Evolutionary conservation across 1,140 invertebrate species (phyloP).

Genomic region (Nephotettix cincticeps): DNA sequence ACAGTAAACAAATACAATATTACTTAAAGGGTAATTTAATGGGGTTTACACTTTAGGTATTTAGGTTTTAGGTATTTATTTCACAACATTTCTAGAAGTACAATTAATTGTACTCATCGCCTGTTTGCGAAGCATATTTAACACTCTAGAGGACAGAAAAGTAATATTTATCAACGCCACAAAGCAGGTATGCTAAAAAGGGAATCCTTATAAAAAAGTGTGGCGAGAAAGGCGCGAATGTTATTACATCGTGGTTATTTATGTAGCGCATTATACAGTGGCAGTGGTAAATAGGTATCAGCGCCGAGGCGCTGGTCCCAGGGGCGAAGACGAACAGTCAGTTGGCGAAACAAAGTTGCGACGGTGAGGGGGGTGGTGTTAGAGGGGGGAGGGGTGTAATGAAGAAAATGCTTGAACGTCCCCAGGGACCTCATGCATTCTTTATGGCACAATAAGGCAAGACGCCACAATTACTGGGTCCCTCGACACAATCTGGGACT

Average conservation of each 20-base stretch:
- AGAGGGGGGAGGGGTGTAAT: neutral
- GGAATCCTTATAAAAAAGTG: too few relatives aligned
- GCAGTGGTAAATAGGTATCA: conserved; percentile 12
- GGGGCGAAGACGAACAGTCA: neutral
- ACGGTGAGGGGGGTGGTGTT: neutral
- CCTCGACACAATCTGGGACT: neutral
- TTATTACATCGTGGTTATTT: neutral
- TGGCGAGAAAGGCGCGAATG: neutral
- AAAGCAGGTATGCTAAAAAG: too few relatives aligned
- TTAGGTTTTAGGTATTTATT: too few relatives aligned
- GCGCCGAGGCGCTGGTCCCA: neutral
- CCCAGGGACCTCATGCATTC: neutral
- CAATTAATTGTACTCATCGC: too few relatives aligned
- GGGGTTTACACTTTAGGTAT: too few relatives aligned
- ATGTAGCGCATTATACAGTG: conserved; percentile 7
- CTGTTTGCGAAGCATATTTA: too few relatives aligned
- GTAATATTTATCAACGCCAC: too few relatives aligned
- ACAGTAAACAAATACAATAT: too few relatives aligned
- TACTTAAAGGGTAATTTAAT: too few relatives aligned
- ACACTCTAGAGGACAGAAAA: too few relatives aligned
- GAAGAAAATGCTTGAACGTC: conserved; percentile 3
- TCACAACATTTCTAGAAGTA: too few relatives aligned
- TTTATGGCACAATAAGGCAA: conserved; percentile 10
- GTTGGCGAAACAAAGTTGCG: neutral
- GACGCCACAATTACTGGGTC: conserved; percentile 1